Conservation (phyloP, 1,140 invertebrate genomes). For the Papilio machaon region DNA sequence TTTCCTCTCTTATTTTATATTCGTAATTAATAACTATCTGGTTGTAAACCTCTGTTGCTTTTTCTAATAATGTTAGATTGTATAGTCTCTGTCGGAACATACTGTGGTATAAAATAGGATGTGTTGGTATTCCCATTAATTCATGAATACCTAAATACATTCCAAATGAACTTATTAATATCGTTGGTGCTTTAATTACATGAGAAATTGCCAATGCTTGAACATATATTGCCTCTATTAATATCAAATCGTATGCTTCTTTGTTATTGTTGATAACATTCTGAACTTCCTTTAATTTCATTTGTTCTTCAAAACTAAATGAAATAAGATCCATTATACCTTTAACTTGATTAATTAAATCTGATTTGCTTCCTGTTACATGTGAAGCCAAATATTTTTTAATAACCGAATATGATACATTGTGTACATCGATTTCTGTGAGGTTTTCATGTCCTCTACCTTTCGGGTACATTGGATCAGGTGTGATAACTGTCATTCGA, state of each 20-base stretch:
- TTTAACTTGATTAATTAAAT: conserved; percentile 36
- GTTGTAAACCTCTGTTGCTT: conserved; percentile 54
- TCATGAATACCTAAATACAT: conserved; percentile 43
- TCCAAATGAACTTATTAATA: conserved; percentile 65
- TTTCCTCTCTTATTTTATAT: conserved; percentile 22
- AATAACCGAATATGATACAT: not conserved
- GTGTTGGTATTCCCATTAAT: conserved; percentile 70
- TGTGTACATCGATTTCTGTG: conserved; percentile 27
- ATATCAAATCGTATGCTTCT: conserved; percentile 61
- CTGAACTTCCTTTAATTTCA: conserved; percentile 53
- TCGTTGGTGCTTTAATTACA: conserved; percentile 66
- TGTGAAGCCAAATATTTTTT: not conserved
- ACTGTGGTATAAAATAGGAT: conserved; percentile 76
- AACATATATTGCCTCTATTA: conserved; percentile 57
- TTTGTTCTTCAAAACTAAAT: conserved; percentile 50
- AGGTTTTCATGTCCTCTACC: not conserved
- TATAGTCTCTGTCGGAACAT: conserved; percentile 53
- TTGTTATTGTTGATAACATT: conserved; percentile 51
- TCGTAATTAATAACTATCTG: conserved; percentile 47
- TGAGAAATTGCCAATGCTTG: conserved; percentile 61
- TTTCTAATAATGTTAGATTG: conserved; percentile 59
- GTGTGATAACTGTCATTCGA: conserved; percentile 15
- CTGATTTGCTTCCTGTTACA: conserved; percentile 37
- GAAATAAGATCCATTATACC: conserved; percentile 41
- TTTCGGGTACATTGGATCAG: conserved; percentile 22